Evolutionary conservation across 2,797 vertebrate species (phyloP).

Genomic region (Lagodon rhomboides): DNA sequence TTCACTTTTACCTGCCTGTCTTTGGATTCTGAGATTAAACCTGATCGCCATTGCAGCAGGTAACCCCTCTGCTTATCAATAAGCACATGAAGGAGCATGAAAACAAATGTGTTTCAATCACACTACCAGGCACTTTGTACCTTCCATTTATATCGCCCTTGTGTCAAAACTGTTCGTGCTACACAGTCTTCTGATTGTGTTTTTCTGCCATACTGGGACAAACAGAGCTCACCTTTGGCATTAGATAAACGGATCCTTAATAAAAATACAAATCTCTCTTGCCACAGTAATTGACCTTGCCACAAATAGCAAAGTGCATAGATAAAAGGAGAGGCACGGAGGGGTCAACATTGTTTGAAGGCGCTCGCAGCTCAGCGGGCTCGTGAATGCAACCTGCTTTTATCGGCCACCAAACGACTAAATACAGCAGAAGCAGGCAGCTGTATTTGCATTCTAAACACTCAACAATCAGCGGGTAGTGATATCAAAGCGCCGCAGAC

Average conservation of each 20-base stretch:
- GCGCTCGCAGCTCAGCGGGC: conserved; percentile 33
- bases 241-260: conserved; percentile 33
- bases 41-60: background rate
- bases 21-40: background rate
- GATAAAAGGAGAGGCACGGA: conserved; percentile 64
- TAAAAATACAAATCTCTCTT: conserved; percentile 43
- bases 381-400: conserved; percentile 68
- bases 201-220: background rate
- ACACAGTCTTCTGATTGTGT: conserved; percentile 12
- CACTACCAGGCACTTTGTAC: conserved; percentile 5
- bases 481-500: conserved; percentile 72
- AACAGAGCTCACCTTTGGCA: conserved; percentile 40
- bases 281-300: conserved; percentile 63
- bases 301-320: conserved; percentile 47
- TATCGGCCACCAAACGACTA: conserved; percentile 65
- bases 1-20: background rate
- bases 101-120: conserved; percentile 8
- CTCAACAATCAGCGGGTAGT: conserved; percentile 63
- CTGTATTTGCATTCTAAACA: conserved; percentile 76
- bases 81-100: background rate
- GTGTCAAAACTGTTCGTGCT: background rate
- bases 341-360: conserved; percentile 75
- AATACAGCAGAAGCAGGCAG: conserved; percentile 52
- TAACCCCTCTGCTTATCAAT: background rate
- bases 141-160: conserved; percentile 6